Evolutionary conservation across 1,140 invertebrate genomes (phyloP).

Genomic region (Hylaeus volcanicus): DNA sequence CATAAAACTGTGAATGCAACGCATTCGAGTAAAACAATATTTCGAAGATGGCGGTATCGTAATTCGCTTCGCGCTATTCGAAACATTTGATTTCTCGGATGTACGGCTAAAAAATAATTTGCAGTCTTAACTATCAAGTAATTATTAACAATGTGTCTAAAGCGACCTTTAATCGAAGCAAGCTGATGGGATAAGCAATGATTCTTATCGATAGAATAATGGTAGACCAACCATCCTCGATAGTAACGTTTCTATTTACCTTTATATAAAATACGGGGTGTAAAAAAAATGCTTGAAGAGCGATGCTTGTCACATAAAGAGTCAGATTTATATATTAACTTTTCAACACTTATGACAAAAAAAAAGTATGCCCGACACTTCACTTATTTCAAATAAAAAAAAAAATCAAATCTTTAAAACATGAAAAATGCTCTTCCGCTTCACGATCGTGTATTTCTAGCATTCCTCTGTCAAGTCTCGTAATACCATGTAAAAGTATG

Average conservation of each 20-base stretch:
- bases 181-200: conserved; percentile 20
- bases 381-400: conserved; percentile 26
- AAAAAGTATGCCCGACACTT: background rate
- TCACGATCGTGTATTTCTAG: conserved; percentile 15
- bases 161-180: conserved; percentile 6
- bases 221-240: conserved; percentile 17
- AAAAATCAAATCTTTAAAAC: conserved; percentile 9
- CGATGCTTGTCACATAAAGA: background rate
- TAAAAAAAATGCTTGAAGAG: conserved; percentile 35
- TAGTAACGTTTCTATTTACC: conserved; percentile 17
- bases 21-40: background rate
- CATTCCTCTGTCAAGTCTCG: conserved; percentile 21
- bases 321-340: background rate
- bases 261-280: conserved; percentile 2
- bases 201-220: conserved; percentile 27
- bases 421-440: conserved; percentile 46
- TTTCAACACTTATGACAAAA: background rate
- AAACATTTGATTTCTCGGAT: background rate
- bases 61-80: background rate
- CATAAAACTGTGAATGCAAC: conserved; percentile 4
- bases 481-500: conserved; percentile 7
- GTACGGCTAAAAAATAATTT: conserved; percentile 20
- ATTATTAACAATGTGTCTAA: background rate
- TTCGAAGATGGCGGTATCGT: background rate
- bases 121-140: conserved; percentile 21